Base-by-base conservation (phyloP, 2,888 invertebrate species). In the Luffia ferchaultella region DNA sequence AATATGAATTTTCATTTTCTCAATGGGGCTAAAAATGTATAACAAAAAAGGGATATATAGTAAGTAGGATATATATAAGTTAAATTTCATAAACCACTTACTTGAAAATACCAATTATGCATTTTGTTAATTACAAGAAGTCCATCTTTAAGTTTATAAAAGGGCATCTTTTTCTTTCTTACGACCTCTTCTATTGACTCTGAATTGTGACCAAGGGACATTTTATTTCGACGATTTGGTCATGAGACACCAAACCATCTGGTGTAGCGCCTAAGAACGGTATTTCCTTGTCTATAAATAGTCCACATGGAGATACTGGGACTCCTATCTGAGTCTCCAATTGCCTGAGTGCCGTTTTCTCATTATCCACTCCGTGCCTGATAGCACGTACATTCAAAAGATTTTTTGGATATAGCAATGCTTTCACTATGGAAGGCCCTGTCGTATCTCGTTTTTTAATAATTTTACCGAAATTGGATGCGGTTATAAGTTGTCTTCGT, bases 401-500 rank as follows among this genome's bases (percentile, higher is more conserved):
- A 45, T 56, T 56, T n/a, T 53, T 53, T 53, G 53, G 45, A 30
- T 56, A 58, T 2, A 59, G 12, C 43, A 58, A 47, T 42, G 52
- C 54, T 58, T 58, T 60, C 1, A 60, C 58, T n/a, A 56, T 46
- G 2, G 52, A 42, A 42, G 54, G 51, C 18, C 50, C 50, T 19
- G 2, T 53, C 17, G 12, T 9, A 18, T 20, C 16, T 46, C 44
- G 49, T 43, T 56, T 49, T 40, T 56, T 56, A 19, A 52, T 55
- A 17, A 58, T 50, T 15, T 7, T 9, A 3, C 56, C 56, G 50
- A 60, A 57, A 18, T 58, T 57, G 5, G 57, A 58, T 1, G 58
- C 56, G 1, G 60, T 58, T 2, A 60, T 43, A 5, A 57, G 17
- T 0, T 55, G 50, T 52, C 53, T 52, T 30, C 61, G 16, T 2